Evolutionary conservation across 1,140 invertebrate species (phyloP), one percentile per base, ranked within the genome.

Genomic region (Thalassaphorura encarpata): DNA sequence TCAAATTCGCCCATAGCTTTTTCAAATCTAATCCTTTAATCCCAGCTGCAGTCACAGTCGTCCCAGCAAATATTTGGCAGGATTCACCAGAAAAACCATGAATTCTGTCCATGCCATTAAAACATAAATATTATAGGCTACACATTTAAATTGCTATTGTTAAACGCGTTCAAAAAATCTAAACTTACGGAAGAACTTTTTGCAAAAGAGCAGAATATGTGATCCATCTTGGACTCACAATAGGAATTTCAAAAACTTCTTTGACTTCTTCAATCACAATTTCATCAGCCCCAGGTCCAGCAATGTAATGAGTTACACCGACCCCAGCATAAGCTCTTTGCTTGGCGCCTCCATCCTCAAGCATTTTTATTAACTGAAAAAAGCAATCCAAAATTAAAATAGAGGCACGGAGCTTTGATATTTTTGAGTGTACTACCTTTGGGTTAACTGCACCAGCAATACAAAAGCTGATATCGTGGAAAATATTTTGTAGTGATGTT

Each of bases 191-290:
- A 52, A 87, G 68, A 56, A 80, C 70, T 66, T 77, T 79, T 48
- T 76, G 76, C 67, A 80, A 81, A 67, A 78, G 78, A 13, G 76
- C 74, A 51, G 85, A 89, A 54, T 83, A 77, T 23, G 81, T 66
- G 54, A 94, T 83, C 90, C 89, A 95, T 64, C 82, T 80, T 68
- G 85, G 81, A 39, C 80, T 83, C 39, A 92, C 84, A 21, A 62
- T 52, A 51, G 89, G 87, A 42, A 91, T 83, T 69, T 94, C 89
- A 75, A 91, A 94, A 1, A 95, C 74, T 67, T 95, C 89, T 70
- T 83, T 84, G 11, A 89, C 89, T 72, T 88, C 88, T 54, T 78
- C 80, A 46, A 90, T 76, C 71, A 86, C 85, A 69, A 78, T 83
- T 69, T 89, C 84, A 61, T 80, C 76, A 45, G 83, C 79, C 73